Evolutionary conservation across 2,888 invertebrate genomes (phyloP), one percentile per base, ranked within the genome.

Genomic region (Drosophila colorata): DNA sequence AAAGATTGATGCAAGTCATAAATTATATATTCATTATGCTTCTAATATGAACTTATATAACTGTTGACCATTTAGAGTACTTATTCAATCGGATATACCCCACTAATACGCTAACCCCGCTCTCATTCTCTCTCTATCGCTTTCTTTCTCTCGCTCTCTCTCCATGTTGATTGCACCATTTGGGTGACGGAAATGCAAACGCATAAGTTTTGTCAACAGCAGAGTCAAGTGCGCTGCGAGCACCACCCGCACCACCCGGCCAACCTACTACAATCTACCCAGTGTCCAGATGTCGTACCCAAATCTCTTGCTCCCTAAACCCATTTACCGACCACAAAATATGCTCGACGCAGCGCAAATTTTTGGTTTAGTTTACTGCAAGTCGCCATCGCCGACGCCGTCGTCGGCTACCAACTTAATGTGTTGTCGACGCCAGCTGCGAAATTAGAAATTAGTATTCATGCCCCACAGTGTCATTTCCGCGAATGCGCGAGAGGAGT

Each of bases 401-500:
- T 47, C 40, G 53, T 18, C 46, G 68, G 41, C 63, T 37, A 41
- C 63, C 65, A 86, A 74, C 81, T 84, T 82, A 87, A 87, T 87
- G 87, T 80, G 81, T 84, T 83, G 82, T 75, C 59, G 73, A 63
- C 78, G 59, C 70, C 86, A 86, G 89, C 84, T 78, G 78, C 80
- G 53, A 89, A 90, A 91, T 90, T 90, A 90, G 85, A 87, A 90
- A 91, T 91, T 91, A 90, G 90, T 90, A 90, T 90, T 91, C 91
- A 90, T 88, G 90, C 88, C 90, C 90, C 74, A 85, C 87, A 91
- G 90, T 90, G 90, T 86, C 91, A 90, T 90, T 91, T 88, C 88
- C 88, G 78, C 86, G 81, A 77, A 78, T 78, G 78, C 83, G 86
- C 82, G 81, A 80, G 81, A 67, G 68, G 52, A 76, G 68, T 77